Base-by-base conservation (phyloP, 2,888 invertebrate species). In the Liodrosophila aerea region DNA sequence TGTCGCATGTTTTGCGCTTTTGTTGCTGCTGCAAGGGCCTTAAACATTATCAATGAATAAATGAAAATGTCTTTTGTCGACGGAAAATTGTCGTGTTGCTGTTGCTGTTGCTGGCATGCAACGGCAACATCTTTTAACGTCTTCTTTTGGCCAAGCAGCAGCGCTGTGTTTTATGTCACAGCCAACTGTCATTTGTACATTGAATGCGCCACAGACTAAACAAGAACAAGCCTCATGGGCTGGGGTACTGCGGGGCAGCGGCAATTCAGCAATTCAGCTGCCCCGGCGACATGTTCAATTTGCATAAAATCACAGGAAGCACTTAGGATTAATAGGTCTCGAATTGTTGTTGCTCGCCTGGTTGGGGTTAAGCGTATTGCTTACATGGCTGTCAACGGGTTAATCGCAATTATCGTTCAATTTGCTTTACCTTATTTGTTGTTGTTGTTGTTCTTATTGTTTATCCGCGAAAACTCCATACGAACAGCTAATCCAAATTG, bases 1-100 rank as follows among this genome's bases (percentile, higher is more conserved):
- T 86, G 86, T 85, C 85, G 87, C 85, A 86, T 87, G 83, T 85
- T 85, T 85, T 74, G 64, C 72, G 72, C 64, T 67, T 56, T 64
- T 64, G 64, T 58, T 64, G 57, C 49, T 64, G 57, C 50, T 65
- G 31, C 57, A 61, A 66, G 65, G 67, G 60, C 56, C 15, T 63
- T 54, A 71, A 66, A 71, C 81, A 87, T 87, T 78, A 85, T 86
- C 86, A 87, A 85, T 85, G 83, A 87, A 85, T 82, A 87, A 84
- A 87, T 87, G 81, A 84, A 88, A 87, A 87, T 86, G 85, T 83
- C 76, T 82, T 84, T 86, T 77, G 86, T 81, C 76, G 72, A 75
- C 31, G 70, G 72, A 50, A 77, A 76, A 75, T 80, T 68, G 73
- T 65, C 52, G 59, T 71, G 66, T 73, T 53, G 43, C 29, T 47